Percentiles rank a stretch among this genome's conserved stretches.
Conservation (phyloP, 2,888 invertebrate species). For the Thysanoteuthis rhombus region DNA sequence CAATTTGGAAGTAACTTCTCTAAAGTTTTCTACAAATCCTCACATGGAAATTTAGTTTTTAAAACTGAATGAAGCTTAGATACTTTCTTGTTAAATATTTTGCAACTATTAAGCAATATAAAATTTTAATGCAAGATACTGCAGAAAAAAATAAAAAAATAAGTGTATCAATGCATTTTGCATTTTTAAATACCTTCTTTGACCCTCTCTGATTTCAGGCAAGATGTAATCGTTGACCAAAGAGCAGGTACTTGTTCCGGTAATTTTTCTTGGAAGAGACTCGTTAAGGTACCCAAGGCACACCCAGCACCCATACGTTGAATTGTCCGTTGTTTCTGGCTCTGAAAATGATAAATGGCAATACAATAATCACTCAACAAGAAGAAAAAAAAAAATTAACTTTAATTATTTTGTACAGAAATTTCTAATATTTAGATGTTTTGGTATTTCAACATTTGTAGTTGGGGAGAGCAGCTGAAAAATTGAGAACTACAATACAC, state of each 20-base stretch:
- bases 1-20: too few relatives aligned
- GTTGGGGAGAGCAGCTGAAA: too few relatives aligned
- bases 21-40: too few relatives aligned
- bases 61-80: background rate
- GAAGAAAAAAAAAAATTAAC: background rate
- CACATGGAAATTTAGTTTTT: background rate
- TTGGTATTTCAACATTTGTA: background rate
- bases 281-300: conserved; percentile 17
- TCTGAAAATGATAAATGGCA: background rate
- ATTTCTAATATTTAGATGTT: background rate
- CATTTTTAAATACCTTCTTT: background rate
- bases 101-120: background rate
- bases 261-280: conserved; percentile 13
- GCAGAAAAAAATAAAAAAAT: too few relatives aligned
- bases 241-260: conserved; percentile 16
- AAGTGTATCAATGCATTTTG: too few relatives aligned
- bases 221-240: background rate
- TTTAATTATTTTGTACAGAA: too few relatives aligned
- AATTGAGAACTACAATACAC: too few relatives aligned
- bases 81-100: background rate
- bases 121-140: background rate
- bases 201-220: background rate
- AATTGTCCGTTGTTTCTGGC: background rate
- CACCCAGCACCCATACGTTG: conserved; percentile 22
- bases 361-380: background rate